These are phyloP conservation scores for Tychaedon coryphoeus DNA, from an alignment of 2,113 vertebrate genomes.

Conservation along the genomic window DNA sequence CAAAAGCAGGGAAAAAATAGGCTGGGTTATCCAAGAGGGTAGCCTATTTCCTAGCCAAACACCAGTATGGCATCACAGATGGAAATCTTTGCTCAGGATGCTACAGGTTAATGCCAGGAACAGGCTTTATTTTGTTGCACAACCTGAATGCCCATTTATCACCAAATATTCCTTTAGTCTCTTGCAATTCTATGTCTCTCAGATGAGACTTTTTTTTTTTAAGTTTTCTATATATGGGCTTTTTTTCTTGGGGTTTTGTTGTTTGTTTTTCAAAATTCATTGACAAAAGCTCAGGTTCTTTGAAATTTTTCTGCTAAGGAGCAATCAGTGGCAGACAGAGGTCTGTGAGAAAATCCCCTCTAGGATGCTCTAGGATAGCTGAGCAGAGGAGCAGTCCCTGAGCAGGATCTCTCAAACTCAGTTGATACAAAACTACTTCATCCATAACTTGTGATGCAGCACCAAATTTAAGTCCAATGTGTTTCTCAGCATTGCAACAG, in stretches of 20 bases:
- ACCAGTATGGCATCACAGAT: not conserved
- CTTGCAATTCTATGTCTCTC: not conserved
- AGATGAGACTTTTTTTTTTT: not conserved
- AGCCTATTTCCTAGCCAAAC: not conserved
- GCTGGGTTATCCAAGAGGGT: not conserved
- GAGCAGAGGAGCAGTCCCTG: not conserved
- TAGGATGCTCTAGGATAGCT: not conserved
- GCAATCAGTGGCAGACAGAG: not conserved
- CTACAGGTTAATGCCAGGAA: not conserved
- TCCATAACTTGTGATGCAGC: not conserved
- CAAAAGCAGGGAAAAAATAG: not conserved
- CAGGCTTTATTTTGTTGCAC: not conserved
- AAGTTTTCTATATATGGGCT: not conserved
- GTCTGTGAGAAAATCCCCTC: not conserved
- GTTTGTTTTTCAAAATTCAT: not conserved
- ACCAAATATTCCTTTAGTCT: not conserved
- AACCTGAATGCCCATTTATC: not conserved
- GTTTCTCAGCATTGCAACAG: not conserved
- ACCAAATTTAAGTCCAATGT: accelerated
- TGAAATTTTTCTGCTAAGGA: not conserved
- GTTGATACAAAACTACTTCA: not conserved
- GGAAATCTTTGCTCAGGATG: not conserved
- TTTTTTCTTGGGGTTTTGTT: not conserved
- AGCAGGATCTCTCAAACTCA: not conserved
- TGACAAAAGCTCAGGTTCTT: not conserved